These are phyloP conservation scores for Carlito syrichta DNA, from an alignment of 2,113 vertebrate genomes.

Conservation along the genomic window DNA sequence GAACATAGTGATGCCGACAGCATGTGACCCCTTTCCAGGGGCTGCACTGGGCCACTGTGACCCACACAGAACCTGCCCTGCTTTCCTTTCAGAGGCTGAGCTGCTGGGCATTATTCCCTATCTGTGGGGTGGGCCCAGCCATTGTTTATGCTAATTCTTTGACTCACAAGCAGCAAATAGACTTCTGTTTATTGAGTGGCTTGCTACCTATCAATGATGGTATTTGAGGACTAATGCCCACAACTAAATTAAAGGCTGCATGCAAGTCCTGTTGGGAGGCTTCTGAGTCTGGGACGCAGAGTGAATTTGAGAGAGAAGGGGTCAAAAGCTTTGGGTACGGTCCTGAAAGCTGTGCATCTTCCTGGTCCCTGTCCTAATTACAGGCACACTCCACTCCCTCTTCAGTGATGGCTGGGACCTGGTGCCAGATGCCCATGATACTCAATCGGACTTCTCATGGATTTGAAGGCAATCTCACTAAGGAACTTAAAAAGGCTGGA, in stretches of 20 bases:
- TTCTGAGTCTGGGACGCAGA: too few species aligned
- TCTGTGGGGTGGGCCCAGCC: too few species aligned
- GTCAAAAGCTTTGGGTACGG: accelerated
- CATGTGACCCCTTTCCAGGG: accelerated
- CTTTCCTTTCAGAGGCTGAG: not conserved
- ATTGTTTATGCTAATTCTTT: not conserved
- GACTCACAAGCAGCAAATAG: not conserved
- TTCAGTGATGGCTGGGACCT: accelerated
- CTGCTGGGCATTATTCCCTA: accelerated
- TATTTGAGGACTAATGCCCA: too few species aligned
- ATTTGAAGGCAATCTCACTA: not conserved
- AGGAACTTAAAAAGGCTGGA: too few species aligned
- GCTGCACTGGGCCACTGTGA: not conserved
- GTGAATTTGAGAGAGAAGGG: accelerated
- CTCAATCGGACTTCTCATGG: not conserved
- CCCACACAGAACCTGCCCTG: not conserved
- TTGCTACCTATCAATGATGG: not conserved
- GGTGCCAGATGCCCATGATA: not conserved
- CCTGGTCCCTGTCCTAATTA: accelerated
- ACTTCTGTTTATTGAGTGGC: not conserved
- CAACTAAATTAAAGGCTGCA: not conserved
- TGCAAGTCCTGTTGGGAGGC: too few species aligned
- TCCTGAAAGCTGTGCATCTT: not conserved
- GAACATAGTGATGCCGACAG: not conserved
- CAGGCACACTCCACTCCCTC: accelerated